Conservation (phyloP, 2,888 invertebrate genomes). For the Lasioglossum calceatum region DNA sequence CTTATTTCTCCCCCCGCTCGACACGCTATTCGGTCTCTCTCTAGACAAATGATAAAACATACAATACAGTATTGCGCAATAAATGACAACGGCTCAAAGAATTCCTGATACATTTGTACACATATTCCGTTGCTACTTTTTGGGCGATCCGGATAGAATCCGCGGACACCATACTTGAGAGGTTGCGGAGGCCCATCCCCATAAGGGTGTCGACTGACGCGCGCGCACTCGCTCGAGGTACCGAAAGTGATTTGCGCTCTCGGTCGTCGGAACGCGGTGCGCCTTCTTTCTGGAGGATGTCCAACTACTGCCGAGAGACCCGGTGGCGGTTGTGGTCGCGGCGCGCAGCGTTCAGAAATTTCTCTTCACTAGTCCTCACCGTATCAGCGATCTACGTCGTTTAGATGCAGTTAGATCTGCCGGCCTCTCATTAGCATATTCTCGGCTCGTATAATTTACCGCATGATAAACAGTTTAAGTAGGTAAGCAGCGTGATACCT, state of each 20-base stretch:
- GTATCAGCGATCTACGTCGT: constrained; percentile 64
- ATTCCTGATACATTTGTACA: neutral
- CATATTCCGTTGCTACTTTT: neutral
- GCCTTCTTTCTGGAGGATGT: constrained; percentile 52
- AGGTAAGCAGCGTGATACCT: constrained; percentile 61
- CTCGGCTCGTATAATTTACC: constrained; percentile 65
- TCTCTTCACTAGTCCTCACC: constrained; percentile 60
- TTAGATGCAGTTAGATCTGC: constrained; percentile 65
- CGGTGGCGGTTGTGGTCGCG: neutral
- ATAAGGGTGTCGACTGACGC: constrained; percentile 78
- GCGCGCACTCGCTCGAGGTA: constrained; percentile 67
- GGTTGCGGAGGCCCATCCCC: constrained; percentile 19
- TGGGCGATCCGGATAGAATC: neutral
- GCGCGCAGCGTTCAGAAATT: constrained; percentile 50
- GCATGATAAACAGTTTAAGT: constrained; percentile 66
- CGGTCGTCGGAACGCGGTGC: constrained; percentile 36
- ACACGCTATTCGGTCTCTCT: no score
- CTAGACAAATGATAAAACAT: neutral
- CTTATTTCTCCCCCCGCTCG: neutral
- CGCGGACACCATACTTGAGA: neutral
- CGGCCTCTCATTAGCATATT: constrained; percentile 62
- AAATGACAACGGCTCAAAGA: neutral
- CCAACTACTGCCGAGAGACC: constrained; percentile 51
- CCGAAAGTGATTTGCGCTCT: constrained; percentile 69
- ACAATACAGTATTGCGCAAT: neutral